Conservation (phyloP, 1,140 invertebrate species). For the Heliconius congener region DNA sequence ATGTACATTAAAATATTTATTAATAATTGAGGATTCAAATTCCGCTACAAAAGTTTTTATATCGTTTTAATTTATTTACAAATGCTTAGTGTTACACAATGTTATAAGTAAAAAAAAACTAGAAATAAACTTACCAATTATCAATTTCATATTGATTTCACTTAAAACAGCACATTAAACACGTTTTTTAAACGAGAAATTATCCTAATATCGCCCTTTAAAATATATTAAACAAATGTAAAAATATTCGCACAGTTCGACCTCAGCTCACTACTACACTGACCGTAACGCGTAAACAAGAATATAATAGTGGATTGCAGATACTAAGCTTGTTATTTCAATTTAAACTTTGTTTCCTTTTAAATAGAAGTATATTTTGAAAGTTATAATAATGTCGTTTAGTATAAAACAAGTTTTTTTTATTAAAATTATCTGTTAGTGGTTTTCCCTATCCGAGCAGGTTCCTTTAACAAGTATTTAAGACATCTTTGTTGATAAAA, state of each 20-base stretch:
- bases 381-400: neutral
- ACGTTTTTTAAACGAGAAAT: neutral
- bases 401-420: neutral
- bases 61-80: neutral
- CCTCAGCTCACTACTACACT: constrained; percentile 19
- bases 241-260: constrained; percentile 26
- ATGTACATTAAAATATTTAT: neutral
- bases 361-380: neutral
- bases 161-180: neutral
- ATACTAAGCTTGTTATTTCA: neutral
- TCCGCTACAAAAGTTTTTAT: neutral
- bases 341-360: constrained; percentile 14
- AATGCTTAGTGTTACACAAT: neutral
- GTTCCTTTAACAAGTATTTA: constrained; percentile 36
- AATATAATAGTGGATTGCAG: neutral
- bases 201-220: neutral
- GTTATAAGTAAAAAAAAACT: neutral
- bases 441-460: constrained; percentile 48
- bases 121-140: neutral
- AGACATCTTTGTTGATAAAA: constrained; percentile 13
- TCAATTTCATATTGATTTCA: neutral
- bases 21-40: neutral
- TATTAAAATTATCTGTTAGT: constrained; percentile 31
- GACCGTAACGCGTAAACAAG: constrained; percentile 29
- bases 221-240: neutral